A percentile compares a stretch with the other conserved stretches of the same genome.
Conservation (phyloP, 2,888 invertebrate species). For the Phania funesta region DNA sequence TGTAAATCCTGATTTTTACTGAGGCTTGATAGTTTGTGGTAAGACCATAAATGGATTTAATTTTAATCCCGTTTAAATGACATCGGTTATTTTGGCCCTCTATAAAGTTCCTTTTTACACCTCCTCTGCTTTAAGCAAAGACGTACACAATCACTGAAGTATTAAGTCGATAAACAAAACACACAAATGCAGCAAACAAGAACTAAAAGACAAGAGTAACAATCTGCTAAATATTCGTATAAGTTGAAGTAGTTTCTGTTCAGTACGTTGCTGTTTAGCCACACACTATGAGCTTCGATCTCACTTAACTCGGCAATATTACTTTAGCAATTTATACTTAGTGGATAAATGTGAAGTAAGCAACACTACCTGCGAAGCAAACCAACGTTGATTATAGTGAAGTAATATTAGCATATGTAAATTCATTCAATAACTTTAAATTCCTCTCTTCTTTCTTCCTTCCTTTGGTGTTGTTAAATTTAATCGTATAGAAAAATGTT, state of each 20-base stretch:
- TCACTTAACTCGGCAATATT: neutral
- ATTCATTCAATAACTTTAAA: conserved; percentile 59
- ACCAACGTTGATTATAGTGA: neutral
- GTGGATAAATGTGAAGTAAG: neutral
- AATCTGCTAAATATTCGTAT: conserved; percentile 52
- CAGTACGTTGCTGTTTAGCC: conserved; percentile 44
- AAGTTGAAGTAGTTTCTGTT: conserved; percentile 36
- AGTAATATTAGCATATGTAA: conserved; percentile 62
- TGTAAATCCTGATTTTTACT: too few relatives aligned
- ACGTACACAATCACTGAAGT: conserved; percentile 39
- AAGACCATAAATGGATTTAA: too few relatives aligned
- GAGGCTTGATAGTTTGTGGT: too few relatives aligned
- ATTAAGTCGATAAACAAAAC: conserved; percentile 53
- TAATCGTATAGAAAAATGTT: conserved; percentile 42
- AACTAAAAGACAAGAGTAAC: conserved; percentile 43
- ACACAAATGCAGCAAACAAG: neutral
- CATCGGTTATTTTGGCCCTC: neutral
- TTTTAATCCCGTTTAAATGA: too few relatives aligned
- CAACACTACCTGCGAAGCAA: conserved; percentile 1
- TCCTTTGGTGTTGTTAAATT: conserved; percentile 13
- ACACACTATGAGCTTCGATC: conserved; percentile 22
- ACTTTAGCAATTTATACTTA: conserved; percentile 6
- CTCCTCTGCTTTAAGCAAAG: neutral
- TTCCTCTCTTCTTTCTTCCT: neutral
- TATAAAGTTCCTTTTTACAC: neutral